Evolutionary conservation across 2,888 invertebrate genomes (phyloP).

Genomic region (Exephanes ischioxanthus): DNA sequence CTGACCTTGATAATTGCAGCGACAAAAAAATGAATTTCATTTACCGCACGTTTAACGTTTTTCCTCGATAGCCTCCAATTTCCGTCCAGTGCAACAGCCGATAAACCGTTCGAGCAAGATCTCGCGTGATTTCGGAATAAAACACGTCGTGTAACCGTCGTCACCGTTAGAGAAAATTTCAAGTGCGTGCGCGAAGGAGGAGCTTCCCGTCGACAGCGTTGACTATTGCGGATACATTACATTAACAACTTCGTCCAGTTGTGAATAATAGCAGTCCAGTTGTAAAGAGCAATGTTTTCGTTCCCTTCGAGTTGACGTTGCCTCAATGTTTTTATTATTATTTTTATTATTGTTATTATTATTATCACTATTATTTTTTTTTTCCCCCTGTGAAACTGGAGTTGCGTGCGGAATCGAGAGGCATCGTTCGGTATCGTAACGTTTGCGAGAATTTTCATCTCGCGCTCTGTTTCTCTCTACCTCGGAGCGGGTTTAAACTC

Average conservation of each 20-base stretch:
- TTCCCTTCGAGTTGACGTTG: not conserved
- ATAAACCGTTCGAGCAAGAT: not conserved
- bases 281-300: not conserved
- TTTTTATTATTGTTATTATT: not conserved
- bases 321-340: not conserved
- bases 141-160: slow-evolving; percentile 17
- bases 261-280: not conserved
- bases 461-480: slow-evolving; percentile 77
- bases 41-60: not conserved
- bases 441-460: slow-evolving; percentile 63
- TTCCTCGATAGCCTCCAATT: not conserved
- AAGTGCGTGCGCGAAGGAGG: slow-evolving; percentile 27
- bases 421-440: slow-evolving; percentile 1
- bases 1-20: not conserved
- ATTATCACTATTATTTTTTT: not conserved
- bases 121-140: not conserved
- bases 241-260: slow-evolving; percentile 7
- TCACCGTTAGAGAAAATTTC: slow-evolving; percentile 53
- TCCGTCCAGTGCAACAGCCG: not conserved
- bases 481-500: slow-evolving; percentile 20
- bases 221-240: slow-evolving; percentile 9
- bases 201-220: not conserved
- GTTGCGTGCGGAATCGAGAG: slow-evolving; percentile 37
- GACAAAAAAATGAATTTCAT: not conserved
- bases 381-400: not conserved